Percentiles rank a stretch among this genome's conserved stretches.
phyloP scores from a whole-genome alignment of 2,888 invertebrate genomes.

The Neria commutata region DNA sequence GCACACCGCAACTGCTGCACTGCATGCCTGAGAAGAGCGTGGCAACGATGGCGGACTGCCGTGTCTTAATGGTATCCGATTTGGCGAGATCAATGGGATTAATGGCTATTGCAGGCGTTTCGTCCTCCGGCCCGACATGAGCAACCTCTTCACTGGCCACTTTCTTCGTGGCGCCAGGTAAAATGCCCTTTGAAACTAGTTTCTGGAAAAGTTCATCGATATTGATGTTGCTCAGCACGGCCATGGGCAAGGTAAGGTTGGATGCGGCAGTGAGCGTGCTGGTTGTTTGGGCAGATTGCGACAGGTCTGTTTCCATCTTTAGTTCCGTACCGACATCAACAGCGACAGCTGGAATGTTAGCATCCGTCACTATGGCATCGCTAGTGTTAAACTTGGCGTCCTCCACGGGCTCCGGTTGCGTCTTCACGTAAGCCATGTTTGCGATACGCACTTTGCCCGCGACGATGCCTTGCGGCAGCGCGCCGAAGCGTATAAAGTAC shows the following conservation, averaged over 20 bases:
- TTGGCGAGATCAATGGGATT: conserved; percentile 71
- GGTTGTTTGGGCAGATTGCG: neutral
- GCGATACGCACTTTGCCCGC: conserved; percentile 74
- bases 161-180: conserved; percentile 56
- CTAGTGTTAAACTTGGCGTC: conserved; percentile 7
- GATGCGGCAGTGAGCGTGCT: conserved; percentile 25
- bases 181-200: conserved; percentile 83
- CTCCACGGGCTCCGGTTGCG: conserved; percentile 41
- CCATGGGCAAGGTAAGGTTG: conserved; percentile 40
- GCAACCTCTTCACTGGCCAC: neutral
- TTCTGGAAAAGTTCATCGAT: conserved; percentile 85
- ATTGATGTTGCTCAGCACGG: conserved; percentile 64
- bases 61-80: conserved; percentile 75
- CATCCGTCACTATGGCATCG: conserved; percentile 12
- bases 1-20: conserved; percentile 94
- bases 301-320: neutral
- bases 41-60: conserved; percentile 74
- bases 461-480: conserved; percentile 74
- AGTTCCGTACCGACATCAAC: neutral
- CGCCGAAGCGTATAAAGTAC: conserved; percentile 81
- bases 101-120: conserved; percentile 54
- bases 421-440: conserved; percentile 73
- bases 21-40: conserved; percentile 88
- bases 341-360: conserved; percentile 41
- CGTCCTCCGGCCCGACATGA: conserved; percentile 49